Base-by-base conservation (phyloP, 2,797 vertebrate genomes). In the Hoplostethus mediterraneus region DNA sequence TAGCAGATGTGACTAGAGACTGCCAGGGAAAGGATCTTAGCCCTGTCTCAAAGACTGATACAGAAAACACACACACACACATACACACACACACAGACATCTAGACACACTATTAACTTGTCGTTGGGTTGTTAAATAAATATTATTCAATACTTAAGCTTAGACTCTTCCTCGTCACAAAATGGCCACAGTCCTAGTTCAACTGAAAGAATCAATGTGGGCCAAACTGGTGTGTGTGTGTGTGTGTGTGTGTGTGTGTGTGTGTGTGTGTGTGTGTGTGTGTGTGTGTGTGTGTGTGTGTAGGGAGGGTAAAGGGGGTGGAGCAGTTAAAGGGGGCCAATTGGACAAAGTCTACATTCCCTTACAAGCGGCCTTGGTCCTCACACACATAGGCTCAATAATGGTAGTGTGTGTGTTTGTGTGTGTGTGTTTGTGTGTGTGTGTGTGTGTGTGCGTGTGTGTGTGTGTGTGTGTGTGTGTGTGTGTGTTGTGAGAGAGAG, bases 261-360 rank as follows among this genome's bases (percentile, higher is more conserved):
- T 73, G 55, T 67, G 54, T 47, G 51, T 21, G 49, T 36, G 36
- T 44, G 48, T 42, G 44, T 75, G 54, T 80, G 71, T 79, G 74
- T 77, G 63, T 80, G 74, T 73, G 57, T 81, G 67, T 65, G 57
- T 81, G 79, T 78, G 79, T 73, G 55, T 67, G 54, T 47, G 51
- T 21, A 33, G 6, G 51, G 44, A 55, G 36, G 48, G 58, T 79
- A n/a, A 59, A 47, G 67, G 53, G 28, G 65, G 76, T 56, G 66
- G 58, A 14, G 57, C 69, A 51, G 74, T 65, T 57, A 73, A 80
- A 85, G 73, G 85, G 90, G 90, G 90, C 60, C 80, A 86, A 82
- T 78, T 87, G 94, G 84, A 86, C 94, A 94, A 95, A 95, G 94
- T 95, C 94, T 95, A 87, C 87, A 91, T 88, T 95, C 89, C 82